Base-by-base conservation (phyloP, 2,797 vertebrate species). In the Hemibagrus guttatus region DNA sequence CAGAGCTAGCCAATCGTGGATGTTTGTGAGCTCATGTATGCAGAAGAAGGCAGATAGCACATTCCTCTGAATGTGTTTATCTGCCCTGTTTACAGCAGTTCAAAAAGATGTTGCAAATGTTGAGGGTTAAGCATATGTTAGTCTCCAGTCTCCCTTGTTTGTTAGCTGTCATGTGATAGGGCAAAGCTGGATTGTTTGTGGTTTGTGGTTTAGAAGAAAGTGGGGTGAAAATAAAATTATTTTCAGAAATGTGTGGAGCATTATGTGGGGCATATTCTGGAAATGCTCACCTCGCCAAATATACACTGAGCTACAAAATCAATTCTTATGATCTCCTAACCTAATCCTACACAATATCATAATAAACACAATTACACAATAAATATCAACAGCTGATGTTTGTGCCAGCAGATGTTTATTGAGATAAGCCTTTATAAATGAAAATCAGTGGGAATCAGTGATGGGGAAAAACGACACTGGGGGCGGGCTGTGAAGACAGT, bases 271-370 rank as follows among this genome's bases (percentile, higher is more conserved):
- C 4, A 64, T 64, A n/a, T 14, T 64, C 61, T 28, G n/a, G 61
- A 64, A 64, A 64, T 28, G 26, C 61, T 64, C n/a, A 7, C n/a
- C 61, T 28, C 16, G 17, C 28, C 28, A 66, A n/a, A 17, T 2
- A 31, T 31, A 66, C 28, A 66, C n/a, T 66, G 64, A 31, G 13
- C 64, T 39, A 39, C 31, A 69, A 39, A 69, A 31, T 69, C 17
- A 21, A 23, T 71, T 71, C 3, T 71, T 71, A 21, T 69, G 6
- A 39, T 21, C 16, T 9, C 28, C 63, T 66, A 66, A 66, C 5
- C 28, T 66, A 66, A 66, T 66, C n/a, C 63, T n/a, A 64, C 26
- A 64, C 58, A 59, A 61, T 64, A 64, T 64, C n/a, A 64, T 64
- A 59, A 39, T 39, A 19, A 35, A 35, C 8, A 61, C 14, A 35